These are phyloP conservation scores for Argyra leucocephala DNA, from an alignment of 2,888 invertebrate species.

Conservation along the genomic window DNA sequence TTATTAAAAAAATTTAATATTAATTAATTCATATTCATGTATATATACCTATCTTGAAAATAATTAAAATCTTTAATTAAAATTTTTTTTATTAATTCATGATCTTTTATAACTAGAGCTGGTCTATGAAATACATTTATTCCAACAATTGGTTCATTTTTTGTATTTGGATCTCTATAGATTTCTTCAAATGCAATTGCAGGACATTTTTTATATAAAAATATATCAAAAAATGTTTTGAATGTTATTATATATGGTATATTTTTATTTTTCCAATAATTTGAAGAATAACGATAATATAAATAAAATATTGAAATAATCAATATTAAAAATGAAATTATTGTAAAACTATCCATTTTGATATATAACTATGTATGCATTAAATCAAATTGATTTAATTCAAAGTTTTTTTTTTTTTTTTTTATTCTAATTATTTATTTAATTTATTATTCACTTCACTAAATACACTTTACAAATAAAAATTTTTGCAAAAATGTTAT, in stretches of 20 bases:
- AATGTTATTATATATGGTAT: conserved; percentile 39
- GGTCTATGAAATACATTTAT: conserved; percentile 44
- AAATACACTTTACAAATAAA: too few species aligned
- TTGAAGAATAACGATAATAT: conserved; percentile 24
- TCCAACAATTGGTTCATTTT: conserved; percentile 36
- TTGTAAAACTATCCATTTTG: background rate
- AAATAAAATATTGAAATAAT: background rate
- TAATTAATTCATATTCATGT: too few species aligned
- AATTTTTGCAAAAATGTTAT: too few species aligned
- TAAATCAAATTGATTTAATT: too few species aligned
- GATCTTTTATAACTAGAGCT: conserved; percentile 41
- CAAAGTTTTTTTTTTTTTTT: too few species aligned
- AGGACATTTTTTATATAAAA: conserved; percentile 32
- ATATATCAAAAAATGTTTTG: conserved; percentile 40
- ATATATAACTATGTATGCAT: too few species aligned
- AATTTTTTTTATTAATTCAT: conserved; percentile 43
- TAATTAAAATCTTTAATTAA: conserved; percentile 45
- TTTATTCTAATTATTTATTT: too few species aligned
- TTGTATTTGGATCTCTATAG: conserved; percentile 33
- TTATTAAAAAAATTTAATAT: too few species aligned
- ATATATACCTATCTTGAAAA: conserved; percentile 39
- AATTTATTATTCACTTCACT: too few species aligned
- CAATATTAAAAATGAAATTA: background rate
- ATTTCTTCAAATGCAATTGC: conserved; percentile 37
- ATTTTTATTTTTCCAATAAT: conserved; percentile 38